Evolutionary conservation across 2,888 invertebrate genomes (phyloP).

Genomic region (Thumatha senex): DNA sequence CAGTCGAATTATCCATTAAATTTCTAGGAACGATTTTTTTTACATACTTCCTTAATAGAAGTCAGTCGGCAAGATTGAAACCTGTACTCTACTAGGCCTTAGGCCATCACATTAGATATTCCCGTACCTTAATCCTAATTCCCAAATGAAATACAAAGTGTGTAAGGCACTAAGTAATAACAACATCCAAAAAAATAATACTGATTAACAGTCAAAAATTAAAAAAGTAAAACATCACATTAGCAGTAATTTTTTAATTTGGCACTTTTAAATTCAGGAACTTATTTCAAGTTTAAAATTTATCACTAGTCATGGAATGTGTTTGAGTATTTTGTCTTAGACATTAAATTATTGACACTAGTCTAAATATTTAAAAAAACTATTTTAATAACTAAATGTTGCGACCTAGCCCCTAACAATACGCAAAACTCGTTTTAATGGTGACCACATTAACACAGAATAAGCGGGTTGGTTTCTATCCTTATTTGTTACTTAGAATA

Average conservation of each 20-base stretch:
- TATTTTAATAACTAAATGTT: background rate
- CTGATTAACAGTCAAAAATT: conserved; percentile 40
- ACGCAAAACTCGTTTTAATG: too few species aligned
- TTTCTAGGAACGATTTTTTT: too few species aligned
- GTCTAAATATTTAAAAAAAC: background rate
- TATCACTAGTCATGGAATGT: conserved; percentile 38
- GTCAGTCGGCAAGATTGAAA: too few species aligned
- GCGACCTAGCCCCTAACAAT: too few species aligned
- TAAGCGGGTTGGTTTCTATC: too few species aligned
- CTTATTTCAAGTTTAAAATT: conserved; percentile 16
- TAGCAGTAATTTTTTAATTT: conserved; percentile 30
- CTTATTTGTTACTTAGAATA: too few species aligned
- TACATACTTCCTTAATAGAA: too few species aligned
- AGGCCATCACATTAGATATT: too few species aligned
- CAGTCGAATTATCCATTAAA: too few species aligned
- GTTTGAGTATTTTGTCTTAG: background rate
- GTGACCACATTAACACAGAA: too few species aligned
- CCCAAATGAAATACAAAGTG: conserved; percentile 7
- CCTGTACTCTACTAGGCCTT: background rate
- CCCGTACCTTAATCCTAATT: conserved; percentile 3
- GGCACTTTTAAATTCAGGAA: conserved; percentile 40
- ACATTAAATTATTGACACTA: background rate
- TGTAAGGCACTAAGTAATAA: conserved; percentile 31
- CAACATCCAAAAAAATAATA: conserved; percentile 37
- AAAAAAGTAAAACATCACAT: conserved; percentile 24